These are phyloP conservation scores for Lucilia sericata DNA, from an alignment of 1,140 invertebrate species.

Conservation along the genomic window DNA sequence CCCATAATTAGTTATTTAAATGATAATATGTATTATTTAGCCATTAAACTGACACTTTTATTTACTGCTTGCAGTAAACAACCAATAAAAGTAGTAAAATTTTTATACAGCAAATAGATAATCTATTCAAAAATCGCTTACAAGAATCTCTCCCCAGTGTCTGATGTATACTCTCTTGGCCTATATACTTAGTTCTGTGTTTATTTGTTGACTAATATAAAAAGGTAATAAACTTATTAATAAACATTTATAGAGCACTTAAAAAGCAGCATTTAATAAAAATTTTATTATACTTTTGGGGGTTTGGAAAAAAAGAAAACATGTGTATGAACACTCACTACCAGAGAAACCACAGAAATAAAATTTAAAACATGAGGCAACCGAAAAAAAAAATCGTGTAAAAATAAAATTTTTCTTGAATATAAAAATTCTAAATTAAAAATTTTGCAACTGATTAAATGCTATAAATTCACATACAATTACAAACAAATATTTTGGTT, in stretches of 20 bases:
- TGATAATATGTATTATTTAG: not conserved
- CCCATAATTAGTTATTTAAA: not conserved
- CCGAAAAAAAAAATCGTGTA: no score
- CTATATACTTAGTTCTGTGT: not conserved
- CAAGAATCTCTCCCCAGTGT: not conserved
- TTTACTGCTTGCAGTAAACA: not conserved
- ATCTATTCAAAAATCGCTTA: not conserved
- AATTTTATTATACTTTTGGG: constrained; percentile 10
- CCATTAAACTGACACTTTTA: not conserved
- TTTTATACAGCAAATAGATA: not conserved
- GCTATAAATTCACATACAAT: no score
- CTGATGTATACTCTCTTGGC: not conserved
- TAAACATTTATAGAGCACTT: constrained; percentile 2
- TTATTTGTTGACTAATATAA: constrained; percentile 17
- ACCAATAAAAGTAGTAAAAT: not conserved
- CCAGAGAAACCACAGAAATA: no score
- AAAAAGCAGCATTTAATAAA: not conserved
- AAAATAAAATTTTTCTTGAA: no score
- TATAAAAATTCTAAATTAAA: no score
- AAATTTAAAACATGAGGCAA: no score
- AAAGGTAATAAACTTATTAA: constrained; percentile 7
- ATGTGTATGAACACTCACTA: no score
- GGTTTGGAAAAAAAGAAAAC: not conserved
- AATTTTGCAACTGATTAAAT: no score
- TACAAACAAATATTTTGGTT: no score